phyloP scores from a whole-genome alignment of 2,797 vertebrate genomes.

The Eulemur coronatus region DNA sequence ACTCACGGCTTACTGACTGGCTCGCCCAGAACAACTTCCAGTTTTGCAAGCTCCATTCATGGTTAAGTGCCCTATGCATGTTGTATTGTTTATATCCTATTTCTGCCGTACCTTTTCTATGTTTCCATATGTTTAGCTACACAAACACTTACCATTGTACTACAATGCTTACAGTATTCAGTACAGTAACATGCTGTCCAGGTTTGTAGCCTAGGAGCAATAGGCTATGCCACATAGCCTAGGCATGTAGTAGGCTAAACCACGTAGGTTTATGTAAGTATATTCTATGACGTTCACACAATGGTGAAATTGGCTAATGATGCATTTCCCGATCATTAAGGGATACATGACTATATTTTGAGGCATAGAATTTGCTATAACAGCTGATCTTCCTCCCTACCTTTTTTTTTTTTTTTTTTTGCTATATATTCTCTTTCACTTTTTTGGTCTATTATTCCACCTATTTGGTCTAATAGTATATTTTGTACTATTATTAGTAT shows the following conservation, averaged over 20 bases:
- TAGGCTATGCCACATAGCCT: not conserved
- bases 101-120: not conserved
- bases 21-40: not conserved
- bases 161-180: not conserved
- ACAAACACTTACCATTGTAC: not conserved
- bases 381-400: not conserved
- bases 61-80: not conserved
- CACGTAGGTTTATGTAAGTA: not conserved
- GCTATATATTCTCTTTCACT: not conserved
- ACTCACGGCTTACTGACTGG: not conserved
- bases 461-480: not conserved
- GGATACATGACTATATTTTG: not conserved
- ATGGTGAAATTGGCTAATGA: not conserved
- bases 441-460: not conserved
- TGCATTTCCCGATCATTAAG: not conserved
- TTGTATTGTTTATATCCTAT: too few species aligned
- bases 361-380: not conserved
- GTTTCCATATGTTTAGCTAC: not conserved
- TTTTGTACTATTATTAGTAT: not conserved
- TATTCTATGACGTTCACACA: not conserved
- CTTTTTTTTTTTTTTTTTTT: not conserved
- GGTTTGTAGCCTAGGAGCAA: not conserved
- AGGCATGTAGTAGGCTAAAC: not conserved
- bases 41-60: not conserved
- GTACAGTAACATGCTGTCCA: not conserved